Conservation (phyloP, 2,888 invertebrate species). For the Teleiodes luculella region DNA sequence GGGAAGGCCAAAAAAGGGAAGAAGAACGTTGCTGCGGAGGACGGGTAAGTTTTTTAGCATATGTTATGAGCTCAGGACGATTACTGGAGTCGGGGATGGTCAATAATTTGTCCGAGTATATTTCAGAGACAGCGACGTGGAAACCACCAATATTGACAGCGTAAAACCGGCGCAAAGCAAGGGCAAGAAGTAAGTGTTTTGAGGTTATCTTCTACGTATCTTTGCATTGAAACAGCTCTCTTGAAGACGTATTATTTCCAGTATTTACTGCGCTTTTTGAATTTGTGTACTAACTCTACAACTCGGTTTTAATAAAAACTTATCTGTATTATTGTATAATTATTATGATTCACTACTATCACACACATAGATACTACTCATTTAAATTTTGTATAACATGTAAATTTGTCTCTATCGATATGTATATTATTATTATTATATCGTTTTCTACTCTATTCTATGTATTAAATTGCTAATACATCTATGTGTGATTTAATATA, state of each 20-base stretch:
- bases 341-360: too few species aligned
- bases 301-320: neutral
- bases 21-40: slow-evolving; percentile 85
- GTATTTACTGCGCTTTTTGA: neutral
- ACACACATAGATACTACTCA: too few species aligned
- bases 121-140: slow-evolving; percentile 82
- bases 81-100: slow-evolving; percentile 29
- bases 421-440: too few species aligned
- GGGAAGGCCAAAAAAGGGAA: slow-evolving; percentile 91
- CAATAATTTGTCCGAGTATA: slow-evolving; percentile 18
- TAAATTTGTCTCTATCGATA: too few species aligned
- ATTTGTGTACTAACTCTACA: neutral
- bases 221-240: neutral
- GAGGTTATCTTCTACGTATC: slow-evolving; percentile 17
- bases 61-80: slow-evolving; percentile 39
- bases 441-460: too few species aligned
- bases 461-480: too few species aligned
- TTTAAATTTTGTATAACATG: too few species aligned
- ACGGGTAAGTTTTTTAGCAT: slow-evolving; percentile 80
- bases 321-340: neutral
- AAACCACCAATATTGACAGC: slow-evolving; percentile 62
- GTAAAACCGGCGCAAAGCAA: slow-evolving; percentile 58
- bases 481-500: too few species aligned
- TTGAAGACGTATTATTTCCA: neutral
- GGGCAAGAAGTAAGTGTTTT: slow-evolving; percentile 64